Conservation (phyloP, 2,888 invertebrate genomes). For the Agriotes lineatus region DNA sequence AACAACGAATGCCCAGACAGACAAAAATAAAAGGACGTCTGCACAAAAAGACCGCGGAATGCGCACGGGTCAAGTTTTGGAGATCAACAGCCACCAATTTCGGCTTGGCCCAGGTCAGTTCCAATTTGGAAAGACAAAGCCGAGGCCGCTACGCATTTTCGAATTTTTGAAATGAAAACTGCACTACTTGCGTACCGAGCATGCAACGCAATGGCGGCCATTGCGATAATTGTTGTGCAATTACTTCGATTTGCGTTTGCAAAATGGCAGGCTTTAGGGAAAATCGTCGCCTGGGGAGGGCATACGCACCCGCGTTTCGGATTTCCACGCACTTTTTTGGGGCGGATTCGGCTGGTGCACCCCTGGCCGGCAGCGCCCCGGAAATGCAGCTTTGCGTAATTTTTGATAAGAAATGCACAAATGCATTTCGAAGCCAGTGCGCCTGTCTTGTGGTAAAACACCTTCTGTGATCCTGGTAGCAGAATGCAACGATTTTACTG, state of each 20-base stretch:
- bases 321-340: too few relatives aligned
- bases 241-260: conserved; percentile 20
- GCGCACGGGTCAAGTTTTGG: conserved; percentile 4
- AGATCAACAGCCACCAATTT: conserved; percentile 25
- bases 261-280: conserved; percentile 25
- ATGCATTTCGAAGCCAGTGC: conserved; percentile 44
- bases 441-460: conserved; percentile 52
- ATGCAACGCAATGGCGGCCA: conserved; percentile 3
- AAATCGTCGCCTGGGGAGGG: neutral
- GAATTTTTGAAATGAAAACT: neutral
- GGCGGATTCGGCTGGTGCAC: neutral
- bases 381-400: neutral
- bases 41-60: conserved; percentile 11
- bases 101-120: conserved; percentile 27
- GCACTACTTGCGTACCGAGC: too few relatives aligned
- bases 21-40: conserved; percentile 20
- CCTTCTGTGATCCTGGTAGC: conserved; percentile 59
- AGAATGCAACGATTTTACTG: conserved; percentile 57
- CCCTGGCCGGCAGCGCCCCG: too few relatives aligned
- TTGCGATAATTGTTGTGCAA: neutral
- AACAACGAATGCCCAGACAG: conserved; percentile 2
- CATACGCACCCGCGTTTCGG: too few relatives aligned
- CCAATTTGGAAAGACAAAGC: conserved; percentile 31
- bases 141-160: neutral
- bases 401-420: conserved; percentile 32